These are phyloP conservation scores for Aleiodes leptofemur DNA, from an alignment of 2,888 invertebrate species.

Conservation along the genomic window DNA sequence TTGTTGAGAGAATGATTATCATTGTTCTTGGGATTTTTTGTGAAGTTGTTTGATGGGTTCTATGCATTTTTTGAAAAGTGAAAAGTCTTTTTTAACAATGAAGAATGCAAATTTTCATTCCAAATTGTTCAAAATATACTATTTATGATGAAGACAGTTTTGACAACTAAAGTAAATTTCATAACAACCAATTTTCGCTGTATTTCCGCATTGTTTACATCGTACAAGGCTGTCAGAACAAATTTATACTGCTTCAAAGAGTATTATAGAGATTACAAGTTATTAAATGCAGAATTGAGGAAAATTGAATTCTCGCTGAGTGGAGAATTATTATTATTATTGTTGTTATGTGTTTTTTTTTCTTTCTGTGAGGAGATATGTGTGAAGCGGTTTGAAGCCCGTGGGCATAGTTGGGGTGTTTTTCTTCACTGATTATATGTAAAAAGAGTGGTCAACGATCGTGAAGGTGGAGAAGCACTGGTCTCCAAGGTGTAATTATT, in stretches of 20 bases:
- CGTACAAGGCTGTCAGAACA: constrained; percentile 1
- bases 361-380: too few relatives aligned
- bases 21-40: too few relatives aligned
- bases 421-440: constrained; percentile 9
- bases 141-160: too few relatives aligned
- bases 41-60: too few relatives aligned
- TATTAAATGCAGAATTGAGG: not conserved
- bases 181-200: not conserved
- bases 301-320: too few relatives aligned
- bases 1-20: too few relatives aligned
- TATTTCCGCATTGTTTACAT: constrained; percentile 16
- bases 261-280: constrained; percentile 15
- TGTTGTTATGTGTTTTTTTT: too few relatives aligned
- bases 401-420: not conserved
- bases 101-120: too few relatives aligned
- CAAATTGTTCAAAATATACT: too few relatives aligned
- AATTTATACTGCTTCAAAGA: constrained; percentile 19
- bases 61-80: too few relatives aligned
- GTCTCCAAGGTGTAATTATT: constrained; percentile 48
- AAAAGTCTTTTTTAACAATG: too few relatives aligned
- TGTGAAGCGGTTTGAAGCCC: not conserved
- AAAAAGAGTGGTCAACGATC: constrained; percentile 5
- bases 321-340: not conserved
- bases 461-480: constrained; percentile 31
- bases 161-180: too few relatives aligned